These are phyloP conservation scores for Eulemur rufifrons DNA, from an alignment of 2,113 vertebrate genomes.

Conservation along the genomic window DNA sequence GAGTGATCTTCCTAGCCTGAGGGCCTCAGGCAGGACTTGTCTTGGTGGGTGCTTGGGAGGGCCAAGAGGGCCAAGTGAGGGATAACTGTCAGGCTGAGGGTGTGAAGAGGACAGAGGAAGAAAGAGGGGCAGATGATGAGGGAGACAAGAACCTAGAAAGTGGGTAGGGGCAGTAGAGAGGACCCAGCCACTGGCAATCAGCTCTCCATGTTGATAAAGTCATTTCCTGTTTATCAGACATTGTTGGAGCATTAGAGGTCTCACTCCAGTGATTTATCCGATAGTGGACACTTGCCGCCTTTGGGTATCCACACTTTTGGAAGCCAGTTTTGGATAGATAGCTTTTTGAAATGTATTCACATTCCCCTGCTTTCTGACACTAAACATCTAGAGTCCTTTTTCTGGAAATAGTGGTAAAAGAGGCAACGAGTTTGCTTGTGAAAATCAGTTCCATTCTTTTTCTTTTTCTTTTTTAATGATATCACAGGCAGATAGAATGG, in stretches of 20 bases:
- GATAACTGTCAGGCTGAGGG: background rate
- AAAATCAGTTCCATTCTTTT: slow-evolving; percentile 11
- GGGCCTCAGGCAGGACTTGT: background rate
- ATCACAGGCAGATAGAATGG: too few species aligned
- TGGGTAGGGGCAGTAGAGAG: background rate
- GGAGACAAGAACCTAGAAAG: background rate
- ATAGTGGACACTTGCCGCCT: background rate
- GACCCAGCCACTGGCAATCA: background rate
- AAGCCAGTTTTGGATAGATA: background rate
- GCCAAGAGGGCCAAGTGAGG: background rate
- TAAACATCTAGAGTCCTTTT: background rate
- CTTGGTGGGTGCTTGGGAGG: background rate
- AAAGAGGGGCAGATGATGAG: background rate
- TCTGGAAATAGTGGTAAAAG: slow-evolving; percentile 8
- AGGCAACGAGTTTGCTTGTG: background rate
- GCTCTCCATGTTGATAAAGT: background rate
- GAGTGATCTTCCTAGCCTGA: background rate
- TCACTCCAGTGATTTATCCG: background rate
- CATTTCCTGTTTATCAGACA: background rate
- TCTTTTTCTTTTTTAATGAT: too few species aligned
- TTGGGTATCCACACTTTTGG: background rate
- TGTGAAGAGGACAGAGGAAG: background rate
- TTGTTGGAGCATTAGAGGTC: background rate
- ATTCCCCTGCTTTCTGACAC: background rate
- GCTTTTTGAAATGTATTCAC: slow-evolving; percentile 26